Evolutionary conservation across 2,797 vertebrate genomes (phyloP).

Genomic region (Eulemur albifrons): DNA sequence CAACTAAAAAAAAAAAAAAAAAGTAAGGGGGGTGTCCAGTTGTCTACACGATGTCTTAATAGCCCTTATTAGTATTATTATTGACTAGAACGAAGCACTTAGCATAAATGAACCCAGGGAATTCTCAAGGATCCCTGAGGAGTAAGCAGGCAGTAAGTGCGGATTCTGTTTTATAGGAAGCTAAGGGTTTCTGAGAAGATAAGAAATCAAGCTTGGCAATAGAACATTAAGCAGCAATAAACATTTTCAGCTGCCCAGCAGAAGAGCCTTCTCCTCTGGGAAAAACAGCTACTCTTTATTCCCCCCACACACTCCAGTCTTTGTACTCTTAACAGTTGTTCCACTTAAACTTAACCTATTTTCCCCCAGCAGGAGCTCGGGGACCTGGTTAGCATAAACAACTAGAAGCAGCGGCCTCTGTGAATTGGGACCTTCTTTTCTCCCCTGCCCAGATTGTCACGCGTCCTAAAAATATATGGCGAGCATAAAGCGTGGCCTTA

Average conservation of each 20-base stretch:
- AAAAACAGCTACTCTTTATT: not conserved
- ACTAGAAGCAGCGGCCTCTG: not conserved
- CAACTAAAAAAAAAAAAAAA: not conserved
- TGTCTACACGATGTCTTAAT: not conserved
- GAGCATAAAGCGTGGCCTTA: not conserved
- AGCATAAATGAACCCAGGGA: constrained; percentile 30
- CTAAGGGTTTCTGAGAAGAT: constrained; percentile 8
- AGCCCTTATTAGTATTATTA: not conserved
- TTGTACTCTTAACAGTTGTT: not conserved
- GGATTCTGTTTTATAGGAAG: constrained; percentile 35
- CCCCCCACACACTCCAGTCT: not conserved
- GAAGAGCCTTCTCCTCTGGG: not conserved
- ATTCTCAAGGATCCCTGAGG: not conserved
- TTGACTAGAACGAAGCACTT: constrained; percentile 1
- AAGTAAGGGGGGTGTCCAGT: not conserved
- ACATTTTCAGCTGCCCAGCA: not conserved
- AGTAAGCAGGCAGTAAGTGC: not conserved
- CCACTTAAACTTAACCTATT: not conserved
- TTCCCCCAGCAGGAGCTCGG: not conserved
- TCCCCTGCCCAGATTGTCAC: not conserved
- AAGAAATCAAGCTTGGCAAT: constrained; percentile 25
- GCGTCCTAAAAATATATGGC: not conserved
- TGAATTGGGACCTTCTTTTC: not conserved
- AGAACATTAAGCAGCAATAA: constrained; percentile 9
- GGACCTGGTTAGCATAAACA: not conserved